Evolutionary conservation across 2,888 invertebrate genomes (phyloP).

Genomic region (Cecidostiba fungosa): DNA sequence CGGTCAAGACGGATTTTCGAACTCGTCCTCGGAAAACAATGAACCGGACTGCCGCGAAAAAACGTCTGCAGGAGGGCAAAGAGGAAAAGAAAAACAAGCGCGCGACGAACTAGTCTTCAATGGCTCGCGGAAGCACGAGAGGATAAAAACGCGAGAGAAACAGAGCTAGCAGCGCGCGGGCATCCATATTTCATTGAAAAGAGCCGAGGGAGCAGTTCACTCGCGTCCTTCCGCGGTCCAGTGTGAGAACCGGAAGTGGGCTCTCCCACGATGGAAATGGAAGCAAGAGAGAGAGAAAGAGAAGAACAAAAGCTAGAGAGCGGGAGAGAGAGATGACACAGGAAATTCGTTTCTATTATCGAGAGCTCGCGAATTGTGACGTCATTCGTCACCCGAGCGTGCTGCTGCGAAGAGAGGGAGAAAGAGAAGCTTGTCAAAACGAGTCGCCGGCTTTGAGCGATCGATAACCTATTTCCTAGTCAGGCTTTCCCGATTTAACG

Average conservation of each 20-base stretch:
- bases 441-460: conserved; percentile 65
- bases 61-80: not conserved
- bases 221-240: conserved; percentile 64
- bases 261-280: conserved; percentile 23
- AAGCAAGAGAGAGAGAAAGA: conserved; percentile 16
- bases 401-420: not conserved
- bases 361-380: conserved; percentile 70
- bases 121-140: conserved; percentile 12
- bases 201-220: conserved; percentile 34
- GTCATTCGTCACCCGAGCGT: conserved; percentile 67
- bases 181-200: conserved; percentile 57
- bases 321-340: conserved; percentile 66
- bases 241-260: conserved; percentile 66
- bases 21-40: conserved; percentile 41
- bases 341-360: conserved; percentile 76
- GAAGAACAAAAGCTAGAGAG: not conserved
- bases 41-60: conserved; percentile 3
- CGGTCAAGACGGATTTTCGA: conserved; percentile 37
- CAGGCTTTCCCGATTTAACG: conserved; percentile 74
- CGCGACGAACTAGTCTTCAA: conserved; percentile 15
- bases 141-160: no score
- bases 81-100: conserved; percentile 34
- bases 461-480: conserved; percentile 78
- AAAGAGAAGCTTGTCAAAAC: conserved; percentile 68
- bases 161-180: not conserved